Evolutionary conservation across 2,113 vertebrate species (phyloP).

Genomic region (Nothocercus julius): DNA sequence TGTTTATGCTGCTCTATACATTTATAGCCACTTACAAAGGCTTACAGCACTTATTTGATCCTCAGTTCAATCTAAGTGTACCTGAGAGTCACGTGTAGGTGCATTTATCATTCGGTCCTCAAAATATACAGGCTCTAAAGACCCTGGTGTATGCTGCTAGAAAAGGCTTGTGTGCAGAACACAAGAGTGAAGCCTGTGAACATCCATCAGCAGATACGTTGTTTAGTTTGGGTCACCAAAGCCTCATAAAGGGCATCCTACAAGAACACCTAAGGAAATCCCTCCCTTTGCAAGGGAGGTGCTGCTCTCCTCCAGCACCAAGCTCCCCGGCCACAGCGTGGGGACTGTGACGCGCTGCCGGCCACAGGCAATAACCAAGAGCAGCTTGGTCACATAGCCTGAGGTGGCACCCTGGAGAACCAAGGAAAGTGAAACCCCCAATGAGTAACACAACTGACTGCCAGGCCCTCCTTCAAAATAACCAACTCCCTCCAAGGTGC

Average conservation of each 20-base stretch:
- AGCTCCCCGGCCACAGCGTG: background rate
- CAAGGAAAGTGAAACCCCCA: background rate
- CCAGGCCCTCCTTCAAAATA: background rate
- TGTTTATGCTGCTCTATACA: accelerated
- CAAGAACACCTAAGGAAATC: accelerated
- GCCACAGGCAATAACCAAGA: accelerated
- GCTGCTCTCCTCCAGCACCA: background rate
- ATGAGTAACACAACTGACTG: background rate
- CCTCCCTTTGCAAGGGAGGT: background rate
- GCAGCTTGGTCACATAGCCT: background rate
- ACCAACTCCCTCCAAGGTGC: background rate
- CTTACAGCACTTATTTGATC: background rate
- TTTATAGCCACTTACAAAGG: background rate
- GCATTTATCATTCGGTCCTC: background rate
- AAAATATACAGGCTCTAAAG: background rate
- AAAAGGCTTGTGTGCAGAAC: background rate
- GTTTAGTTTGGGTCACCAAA: background rate
- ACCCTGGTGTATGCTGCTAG: background rate
- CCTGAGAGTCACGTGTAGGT: background rate
- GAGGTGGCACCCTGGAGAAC: background rate
- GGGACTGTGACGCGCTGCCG: background rate
- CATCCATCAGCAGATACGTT: accelerated
- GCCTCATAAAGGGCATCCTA: background rate
- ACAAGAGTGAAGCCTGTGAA: background rate
- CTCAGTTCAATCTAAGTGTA: background rate